Evolutionary conservation across 2,888 invertebrate genomes (phyloP), one percentile per base, ranked within the genome.

Genomic region (Callinectes sapidus): DNA sequence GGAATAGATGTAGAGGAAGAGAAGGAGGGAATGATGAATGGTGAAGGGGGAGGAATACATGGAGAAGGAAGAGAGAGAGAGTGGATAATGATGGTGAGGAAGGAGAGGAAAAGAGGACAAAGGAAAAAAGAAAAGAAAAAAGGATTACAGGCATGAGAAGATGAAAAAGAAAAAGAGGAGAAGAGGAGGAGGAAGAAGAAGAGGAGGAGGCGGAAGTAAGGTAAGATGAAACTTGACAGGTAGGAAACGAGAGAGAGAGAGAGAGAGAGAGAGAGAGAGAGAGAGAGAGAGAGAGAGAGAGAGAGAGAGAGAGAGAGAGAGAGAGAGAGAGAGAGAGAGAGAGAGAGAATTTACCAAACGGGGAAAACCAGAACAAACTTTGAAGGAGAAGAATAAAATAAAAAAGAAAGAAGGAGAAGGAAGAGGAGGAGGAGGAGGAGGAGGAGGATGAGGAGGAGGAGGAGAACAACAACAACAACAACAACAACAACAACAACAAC

Each of bases 261-360:
- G 61, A 61, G 61, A 61, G 61, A 61, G 61, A 61, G 85, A 85
- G 85, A 35, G 85, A 85, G 85, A 35, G 35, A 35, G 85, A 35
- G 32, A 85, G 35, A 85, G 85, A 35, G 35, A 85, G 35, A 85
- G 85, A 35, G 85, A 85, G 32, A 35, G 85, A 35, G 61, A 61
- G 61, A 61, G 61, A 61, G 61, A 61, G 61, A 61, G 48, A 90
- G 77, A 55, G 35, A 89, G 35, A 89, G 55, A 89, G 55, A 89
- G 35, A 61, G 35, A 89, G 55, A 89, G 35, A 89, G 28, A 89
- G 55, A 89, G 35, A 61, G 55, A 89, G 55, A 61, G 35, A 61
- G 35, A 89, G 54, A 89, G 35, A 61, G 39, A 39, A 39, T 39
- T 39, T 39, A 39, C 39, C 39, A 39, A 39, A 39, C 39, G 39